Evolutionary conservation across 2,888 invertebrate species (phyloP), one percentile per base, ranked within the genome.

Genomic region (Heliconius charithonia): DNA sequence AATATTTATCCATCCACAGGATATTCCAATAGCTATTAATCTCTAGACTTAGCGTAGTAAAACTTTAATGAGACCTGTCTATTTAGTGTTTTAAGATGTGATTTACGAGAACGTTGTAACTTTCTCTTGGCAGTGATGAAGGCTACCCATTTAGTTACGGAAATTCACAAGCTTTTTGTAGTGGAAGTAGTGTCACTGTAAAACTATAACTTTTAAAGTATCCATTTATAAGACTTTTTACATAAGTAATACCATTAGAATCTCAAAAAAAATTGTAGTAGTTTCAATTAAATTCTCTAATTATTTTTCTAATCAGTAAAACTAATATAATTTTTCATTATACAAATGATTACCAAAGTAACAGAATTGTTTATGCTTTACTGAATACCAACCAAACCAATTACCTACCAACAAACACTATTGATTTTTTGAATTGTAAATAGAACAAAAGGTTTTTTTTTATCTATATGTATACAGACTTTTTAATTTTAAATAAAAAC

Each of bases 31-130:
- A 65, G 63, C 74, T 65, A 74, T 74, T 74, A 74, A 74, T 74
- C 63, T 69, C 73, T 66, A 78, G 67, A 51, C 59, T 78, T 62
- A 69, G 67, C 59, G 74, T 63, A 74, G 62, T 75, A 81, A 85
- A 88, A 91, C 87, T 91, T 91, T 90, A 90, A 90, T 90, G 89
- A 90, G 88, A 90, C 86, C 90, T 90, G 91, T 90, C 91, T 90
- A 89, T 89, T 88, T 86, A 85, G 85, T 87, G 87, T 85, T 87
- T 84, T 80, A 82, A 82, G 80, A 81, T 85, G 85, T 84, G 82
- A 83, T 78, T 77, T 75, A 80, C 78, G 78, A 78, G 67, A 75
- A 76, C 74, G 62, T 73, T 72, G 76, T 75, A 77, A 80, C 79
- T 80, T 83, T 76, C 80, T 78, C 70, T 80, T 82, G 80, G 79